These are phyloP conservation scores for Scolopax bukidnonensis DNA, from an alignment of 2,797 vertebrate species.

Conservation along the genomic window DNA sequence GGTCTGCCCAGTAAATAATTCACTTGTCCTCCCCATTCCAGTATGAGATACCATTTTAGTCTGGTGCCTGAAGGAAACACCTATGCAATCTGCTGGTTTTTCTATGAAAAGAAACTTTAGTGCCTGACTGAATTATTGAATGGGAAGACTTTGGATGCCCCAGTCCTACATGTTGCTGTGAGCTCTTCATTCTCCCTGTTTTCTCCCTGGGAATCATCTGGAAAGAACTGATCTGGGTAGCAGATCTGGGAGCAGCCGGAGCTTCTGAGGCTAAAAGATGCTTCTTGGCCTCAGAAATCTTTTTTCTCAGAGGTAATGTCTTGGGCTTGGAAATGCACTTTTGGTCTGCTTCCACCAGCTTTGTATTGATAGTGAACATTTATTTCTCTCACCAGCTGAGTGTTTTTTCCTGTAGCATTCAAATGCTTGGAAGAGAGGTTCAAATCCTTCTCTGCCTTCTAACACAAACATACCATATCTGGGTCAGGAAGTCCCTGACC, in stretches of 20 bases:
- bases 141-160: neutral
- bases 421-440: conserved; percentile 14
- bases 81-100: neutral
- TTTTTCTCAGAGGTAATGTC: neutral
- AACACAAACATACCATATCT: conserved; percentile 50
- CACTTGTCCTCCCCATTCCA: neutral
- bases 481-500: conserved; percentile 56
- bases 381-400: conserved; percentile 18
- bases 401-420: conserved; percentile 4
- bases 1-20: neutral
- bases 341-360: conserved; percentile 4
- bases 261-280: neutral
- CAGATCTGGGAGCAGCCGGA: neutral
- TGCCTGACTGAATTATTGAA: neutral
- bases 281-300: neutral
- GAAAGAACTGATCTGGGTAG: neutral
- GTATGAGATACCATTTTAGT: neutral
- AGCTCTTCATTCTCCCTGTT: neutral
- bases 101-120: neutral
- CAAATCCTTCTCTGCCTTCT: conserved; percentile 15
- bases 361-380: neutral
- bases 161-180: neutral
- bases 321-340: neutral
- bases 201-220: neutral
- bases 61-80: neutral